phyloP scores from a whole-genome alignment of 2,888 invertebrate genomes.

The Luffia ferchaultella region DNA sequence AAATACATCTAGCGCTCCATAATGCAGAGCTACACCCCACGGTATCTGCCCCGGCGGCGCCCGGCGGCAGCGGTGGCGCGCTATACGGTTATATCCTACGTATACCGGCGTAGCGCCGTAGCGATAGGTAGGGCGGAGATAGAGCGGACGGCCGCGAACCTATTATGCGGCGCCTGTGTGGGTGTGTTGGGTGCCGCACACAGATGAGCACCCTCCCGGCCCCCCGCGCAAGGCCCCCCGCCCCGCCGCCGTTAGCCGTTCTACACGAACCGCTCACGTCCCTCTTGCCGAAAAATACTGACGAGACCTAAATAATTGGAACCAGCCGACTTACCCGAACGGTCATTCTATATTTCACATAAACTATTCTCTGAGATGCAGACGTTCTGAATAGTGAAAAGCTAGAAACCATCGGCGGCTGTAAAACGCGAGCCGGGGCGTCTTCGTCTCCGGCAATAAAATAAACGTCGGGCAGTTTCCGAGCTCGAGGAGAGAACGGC shows the following conservation, averaged over 20 bases:
- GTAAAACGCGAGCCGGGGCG: constrained; percentile 52
- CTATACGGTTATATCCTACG: neutral
- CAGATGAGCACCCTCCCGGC: neutral
- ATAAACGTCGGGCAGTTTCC: constrained; percentile 60
- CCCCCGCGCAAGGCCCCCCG: constrained; percentile 21
- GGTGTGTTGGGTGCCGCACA: constrained; percentile 9
- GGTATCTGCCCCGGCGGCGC: constrained; percentile 46
- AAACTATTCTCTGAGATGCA: no score
- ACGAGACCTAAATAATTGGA: no score
- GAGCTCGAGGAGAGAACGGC: constrained; percentile 53
- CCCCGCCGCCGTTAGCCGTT: constrained; percentile 21
- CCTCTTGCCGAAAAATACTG: constrained; percentile 58
- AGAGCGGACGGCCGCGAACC: constrained; percentile 46
- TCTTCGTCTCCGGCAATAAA: constrained; percentile 52
- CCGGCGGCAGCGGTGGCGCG: neutral
- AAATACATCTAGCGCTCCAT: constrained; percentile 23
- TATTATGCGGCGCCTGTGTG: constrained; percentile 43
- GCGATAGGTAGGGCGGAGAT: constrained; percentile 51
- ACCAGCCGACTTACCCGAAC: no score
- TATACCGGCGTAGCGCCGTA: constrained; percentile 21
- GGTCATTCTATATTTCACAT: no score
- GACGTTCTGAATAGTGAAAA: no score
- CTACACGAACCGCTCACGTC: constrained; percentile 43
- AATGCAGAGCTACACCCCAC: constrained; percentile 38
- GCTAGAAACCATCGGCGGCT: neutral